Percentiles rank a stretch among this genome's conserved stretches.
phyloP scores from a whole-genome alignment of 2,797 vertebrate genomes.

The Gymnopithys bicolor region DNA sequence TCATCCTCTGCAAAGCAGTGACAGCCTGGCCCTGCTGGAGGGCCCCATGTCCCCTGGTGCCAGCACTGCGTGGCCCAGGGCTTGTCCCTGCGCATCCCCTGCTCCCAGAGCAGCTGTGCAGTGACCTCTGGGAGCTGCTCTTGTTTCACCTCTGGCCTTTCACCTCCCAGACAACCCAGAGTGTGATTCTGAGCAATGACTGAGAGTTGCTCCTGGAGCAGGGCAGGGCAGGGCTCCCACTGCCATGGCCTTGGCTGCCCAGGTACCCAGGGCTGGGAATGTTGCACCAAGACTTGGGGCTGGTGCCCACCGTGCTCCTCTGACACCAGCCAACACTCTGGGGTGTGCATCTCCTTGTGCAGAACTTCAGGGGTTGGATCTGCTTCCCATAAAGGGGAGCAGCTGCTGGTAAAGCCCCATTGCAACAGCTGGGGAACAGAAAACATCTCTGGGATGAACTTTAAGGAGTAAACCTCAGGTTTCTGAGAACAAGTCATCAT shows the following conservation, averaged over 20 bases:
- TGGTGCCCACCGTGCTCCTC: neutral
- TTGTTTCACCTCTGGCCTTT: neutral
- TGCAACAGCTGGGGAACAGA: neutral
- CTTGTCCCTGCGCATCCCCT: neutral
- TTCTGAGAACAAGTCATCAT: neutral
- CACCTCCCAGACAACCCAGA: fast-evolving
- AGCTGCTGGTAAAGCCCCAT: neutral
- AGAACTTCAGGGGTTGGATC: neutral
- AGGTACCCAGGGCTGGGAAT: neutral
- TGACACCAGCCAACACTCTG: fast-evolving
- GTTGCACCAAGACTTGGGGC: neutral
- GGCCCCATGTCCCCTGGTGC: fast-evolving
- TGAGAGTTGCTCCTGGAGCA: neutral
- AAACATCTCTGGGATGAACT: neutral
- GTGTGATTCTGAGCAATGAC: fast-evolving
- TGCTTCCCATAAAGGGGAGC: fast-evolving
- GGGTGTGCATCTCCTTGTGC: neutral
- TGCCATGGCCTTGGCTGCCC: neutral
- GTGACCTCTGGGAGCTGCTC: neutral
- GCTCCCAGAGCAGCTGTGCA: fast-evolving
- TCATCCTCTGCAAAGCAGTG: neutral
- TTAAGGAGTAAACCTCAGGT: neutral
- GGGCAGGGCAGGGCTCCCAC: neutral
- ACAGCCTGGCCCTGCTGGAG: neutral
- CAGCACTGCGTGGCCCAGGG: neutral